Evolutionary conservation across 2,113 vertebrate species (phyloP).

Genomic region (Pseudorasbora parva): DNA sequence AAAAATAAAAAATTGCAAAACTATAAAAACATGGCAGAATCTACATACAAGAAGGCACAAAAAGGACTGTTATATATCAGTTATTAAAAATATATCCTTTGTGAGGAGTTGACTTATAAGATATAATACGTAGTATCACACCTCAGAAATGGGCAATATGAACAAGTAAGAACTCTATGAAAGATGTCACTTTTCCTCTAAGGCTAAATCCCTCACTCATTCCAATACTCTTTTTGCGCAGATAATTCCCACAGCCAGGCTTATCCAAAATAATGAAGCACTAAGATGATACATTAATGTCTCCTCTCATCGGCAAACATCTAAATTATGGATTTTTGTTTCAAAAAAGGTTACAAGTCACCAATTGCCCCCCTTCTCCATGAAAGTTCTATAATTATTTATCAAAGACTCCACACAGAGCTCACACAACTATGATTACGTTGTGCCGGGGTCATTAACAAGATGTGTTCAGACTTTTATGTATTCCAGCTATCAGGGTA

Average conservation of each 20-base stretch:
- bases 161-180: not conserved
- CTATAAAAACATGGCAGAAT: not conserved
- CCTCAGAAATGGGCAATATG: not conserved
- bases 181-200: not conserved
- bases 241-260: not conserved
- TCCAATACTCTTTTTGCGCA: slow-evolving; percentile 5
- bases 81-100: not conserved
- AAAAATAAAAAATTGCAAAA: not conserved
- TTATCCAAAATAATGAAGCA: slow-evolving; percentile 29
- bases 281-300: slow-evolving; percentile 34
- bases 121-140: not conserved
- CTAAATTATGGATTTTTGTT: slow-evolving; percentile 44
- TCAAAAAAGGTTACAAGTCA: slow-evolving; percentile 49
- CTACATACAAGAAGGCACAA: no score
- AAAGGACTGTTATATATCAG: not conserved
- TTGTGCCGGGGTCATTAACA: slow-evolving; percentile 64
- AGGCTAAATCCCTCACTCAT: not conserved
- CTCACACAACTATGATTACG: slow-evolving; percentile 31
- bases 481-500: slow-evolving; percentile 63
- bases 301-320: slow-evolving; percentile 17
- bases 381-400: slow-evolving; percentile 61
- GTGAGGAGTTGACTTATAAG: not conserved
- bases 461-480: slow-evolving; percentile 74
- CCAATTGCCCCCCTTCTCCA: slow-evolving; percentile 45
- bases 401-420: slow-evolving; percentile 26